Conservation (phyloP, 1,140 invertebrate species). For the Calliopsis andreniformis region DNA sequence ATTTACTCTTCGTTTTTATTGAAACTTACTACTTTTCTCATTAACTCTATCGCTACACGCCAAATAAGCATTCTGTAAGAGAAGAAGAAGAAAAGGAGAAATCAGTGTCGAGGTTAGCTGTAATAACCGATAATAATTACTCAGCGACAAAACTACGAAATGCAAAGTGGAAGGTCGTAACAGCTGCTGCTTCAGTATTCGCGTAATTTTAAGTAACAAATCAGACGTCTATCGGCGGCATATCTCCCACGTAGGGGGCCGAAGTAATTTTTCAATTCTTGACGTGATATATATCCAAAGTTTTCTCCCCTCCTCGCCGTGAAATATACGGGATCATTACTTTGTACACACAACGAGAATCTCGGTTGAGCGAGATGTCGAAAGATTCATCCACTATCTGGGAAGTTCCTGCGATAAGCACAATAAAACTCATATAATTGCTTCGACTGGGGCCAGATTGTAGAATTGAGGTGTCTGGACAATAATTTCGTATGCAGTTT, state of each 20-base stretch:
- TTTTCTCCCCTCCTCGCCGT: slow-evolving; percentile 1
- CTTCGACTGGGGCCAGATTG: no score
- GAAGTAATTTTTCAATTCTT: slow-evolving; percentile 13
- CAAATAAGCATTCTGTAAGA: no score
- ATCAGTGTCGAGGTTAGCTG: no score
- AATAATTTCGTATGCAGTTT: no score
- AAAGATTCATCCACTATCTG: slow-evolving; percentile 17
- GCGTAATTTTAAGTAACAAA: not conserved
- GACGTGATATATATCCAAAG: slow-evolving; percentile 10
- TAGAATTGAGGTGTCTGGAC: no score
- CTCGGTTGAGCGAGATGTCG: not conserved
- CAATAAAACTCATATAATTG: no score
- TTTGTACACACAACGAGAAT: slow-evolving; percentile 9
- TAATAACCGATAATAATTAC: no score
- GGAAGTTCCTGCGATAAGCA: slow-evolving; percentile 16
- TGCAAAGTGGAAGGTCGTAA: not conserved
- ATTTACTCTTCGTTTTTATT: not conserved
- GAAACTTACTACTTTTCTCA: no score
- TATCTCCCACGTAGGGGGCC: not conserved
- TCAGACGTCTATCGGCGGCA: not conserved
- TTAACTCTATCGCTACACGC: no score
- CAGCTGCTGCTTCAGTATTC: not conserved
- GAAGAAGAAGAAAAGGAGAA: no score
- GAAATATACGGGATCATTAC: slow-evolving; percentile 34
- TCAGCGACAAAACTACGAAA: no score